Evolutionary conservation across 1,140 invertebrate species (phyloP).

Genomic region (Diorhabda sublineata): DNA sequence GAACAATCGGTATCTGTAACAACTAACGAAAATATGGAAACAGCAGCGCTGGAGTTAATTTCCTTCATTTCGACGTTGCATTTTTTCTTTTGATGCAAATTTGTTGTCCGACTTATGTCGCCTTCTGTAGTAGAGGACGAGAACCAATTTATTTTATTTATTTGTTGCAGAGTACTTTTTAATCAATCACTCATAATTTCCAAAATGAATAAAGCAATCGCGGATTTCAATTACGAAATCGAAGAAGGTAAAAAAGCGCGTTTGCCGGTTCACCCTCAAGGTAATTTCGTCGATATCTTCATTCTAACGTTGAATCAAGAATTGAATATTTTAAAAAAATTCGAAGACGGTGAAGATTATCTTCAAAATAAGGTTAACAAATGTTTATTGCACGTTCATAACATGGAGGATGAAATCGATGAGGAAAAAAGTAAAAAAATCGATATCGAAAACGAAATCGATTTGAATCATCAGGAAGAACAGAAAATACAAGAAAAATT

Average conservation of each 20-base stretch:
- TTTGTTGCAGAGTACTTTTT: neutral
- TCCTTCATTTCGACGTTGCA: no score
- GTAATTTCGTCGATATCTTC: constrained; percentile 61
- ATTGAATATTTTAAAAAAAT: constrained; percentile 70
- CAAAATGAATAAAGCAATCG: constrained; percentile 55
- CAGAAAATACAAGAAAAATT: constrained; percentile 44
- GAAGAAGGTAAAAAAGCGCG: constrained; percentile 58
- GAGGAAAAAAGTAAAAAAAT: constrained; percentile 20
- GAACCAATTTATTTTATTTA: no score
- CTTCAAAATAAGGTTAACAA: constrained; percentile 54
- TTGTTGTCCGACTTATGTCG: no score
- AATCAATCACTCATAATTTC: constrained; percentile 48
- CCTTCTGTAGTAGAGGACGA: no score
- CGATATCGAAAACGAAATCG: constrained; percentile 26
- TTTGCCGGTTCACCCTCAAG: constrained; percentile 58
- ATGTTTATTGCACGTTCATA: constrained; percentile 57
- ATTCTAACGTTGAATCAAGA: constrained; percentile 76
- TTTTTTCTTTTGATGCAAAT: no score
- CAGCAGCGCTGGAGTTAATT: no score
- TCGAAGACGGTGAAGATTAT: constrained; percentile 65
- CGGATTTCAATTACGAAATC: constrained; percentile 64
- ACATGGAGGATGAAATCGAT: constrained; percentile 44
- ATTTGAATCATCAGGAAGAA: constrained; percentile 32
- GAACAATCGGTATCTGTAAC: no score
- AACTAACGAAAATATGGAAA: no score